phyloP scores from a whole-genome alignment of 2,797 vertebrate genomes.

The Girardinus metallicus region DNA sequence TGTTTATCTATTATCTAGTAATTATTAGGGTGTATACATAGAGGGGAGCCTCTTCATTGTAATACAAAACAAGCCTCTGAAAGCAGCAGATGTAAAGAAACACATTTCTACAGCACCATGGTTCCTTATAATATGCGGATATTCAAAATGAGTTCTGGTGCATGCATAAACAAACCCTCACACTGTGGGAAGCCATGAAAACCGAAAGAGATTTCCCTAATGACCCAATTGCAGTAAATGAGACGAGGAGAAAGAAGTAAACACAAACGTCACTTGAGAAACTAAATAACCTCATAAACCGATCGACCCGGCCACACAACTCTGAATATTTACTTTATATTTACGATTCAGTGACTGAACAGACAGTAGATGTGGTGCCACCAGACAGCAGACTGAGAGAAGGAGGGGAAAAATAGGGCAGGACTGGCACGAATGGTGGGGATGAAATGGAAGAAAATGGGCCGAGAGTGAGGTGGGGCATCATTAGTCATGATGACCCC shows the following conservation, averaged over 20 bases:
- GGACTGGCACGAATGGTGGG: background rate
- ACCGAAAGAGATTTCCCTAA: constrained; percentile 27
- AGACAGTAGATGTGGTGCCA: constrained; percentile 4
- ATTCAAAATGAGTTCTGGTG: constrained; percentile 44
- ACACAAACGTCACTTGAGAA: constrained; percentile 41
- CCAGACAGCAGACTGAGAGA: background rate
- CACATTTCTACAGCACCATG: constrained; percentile 45
- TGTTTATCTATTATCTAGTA: background rate
- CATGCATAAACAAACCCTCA: constrained; percentile 50
- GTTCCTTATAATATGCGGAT: constrained; percentile 44
- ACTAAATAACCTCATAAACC: constrained; percentile 20
- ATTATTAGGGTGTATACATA: constrained; percentile 19
- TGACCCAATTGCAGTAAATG: constrained; percentile 22
- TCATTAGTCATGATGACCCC: constrained; percentile 70
- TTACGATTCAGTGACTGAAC: constrained; percentile 5
- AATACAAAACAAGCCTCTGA: constrained; percentile 46
- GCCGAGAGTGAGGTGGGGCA: constrained; percentile 21
- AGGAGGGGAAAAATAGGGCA: background rate
- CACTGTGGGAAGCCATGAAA: constrained; percentile 17
- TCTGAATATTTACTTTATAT: background rate
- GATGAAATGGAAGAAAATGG: constrained; percentile 16
- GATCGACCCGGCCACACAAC: constrained; percentile 2
- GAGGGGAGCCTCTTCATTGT: constrained; percentile 35
- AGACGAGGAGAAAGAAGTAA: constrained; percentile 34
- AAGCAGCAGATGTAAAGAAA: constrained; percentile 14